phyloP scores from a whole-genome alignment of 2,888 invertebrate species.

The Xestia xanthographa region DNA sequence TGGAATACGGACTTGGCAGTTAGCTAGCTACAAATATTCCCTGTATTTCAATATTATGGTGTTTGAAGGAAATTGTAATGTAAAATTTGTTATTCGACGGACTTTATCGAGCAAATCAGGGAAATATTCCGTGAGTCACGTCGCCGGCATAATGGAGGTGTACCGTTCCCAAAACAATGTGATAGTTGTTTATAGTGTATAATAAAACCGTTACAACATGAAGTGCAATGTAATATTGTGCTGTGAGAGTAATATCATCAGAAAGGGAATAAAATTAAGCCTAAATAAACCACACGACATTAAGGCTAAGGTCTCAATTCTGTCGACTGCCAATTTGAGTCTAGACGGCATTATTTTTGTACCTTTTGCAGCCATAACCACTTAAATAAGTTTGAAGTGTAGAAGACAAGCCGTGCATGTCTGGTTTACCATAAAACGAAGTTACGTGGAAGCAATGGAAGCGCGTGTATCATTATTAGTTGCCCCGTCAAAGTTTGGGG shows the following conservation, averaged over 20 bases:
- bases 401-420: slow-evolving; percentile 36
- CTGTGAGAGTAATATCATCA: slow-evolving; percentile 16
- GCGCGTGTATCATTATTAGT: slow-evolving; percentile 69
- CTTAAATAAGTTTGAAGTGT: slow-evolving; percentile 30
- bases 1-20: slow-evolving; percentile 31
- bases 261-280: slow-evolving; percentile 17
- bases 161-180: slow-evolving; percentile 53
- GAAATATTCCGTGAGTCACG: slow-evolving; percentile 55
- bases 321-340: slow-evolving; percentile 5
- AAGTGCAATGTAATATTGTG: slow-evolving; percentile 37
- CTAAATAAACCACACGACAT: slow-evolving; percentile 26
- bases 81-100: slow-evolving; percentile 47
- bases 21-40: slow-evolving; percentile 45
- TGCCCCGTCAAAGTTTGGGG: slow-evolving; percentile 69
- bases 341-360: slow-evolving; percentile 41
- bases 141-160: slow-evolving; percentile 31
- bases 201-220: slow-evolving; percentile 42
- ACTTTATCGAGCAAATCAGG: slow-evolving; percentile 58
- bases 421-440: slow-evolving; percentile 47
- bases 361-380: slow-evolving; percentile 38
- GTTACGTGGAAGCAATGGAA: slow-evolving; percentile 64
- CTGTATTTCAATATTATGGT: slow-evolving; percentile 60
- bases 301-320: slow-evolving; percentile 40
- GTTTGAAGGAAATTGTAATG: slow-evolving; percentile 55
- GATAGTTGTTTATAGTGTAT: slow-evolving; percentile 49